A percentile compares a stretch with the other conserved stretches of the same genome.
Evolutionary conservation across 2,797 vertebrate genomes (phyloP).

Genomic region (Falco peregrinus): DNA sequence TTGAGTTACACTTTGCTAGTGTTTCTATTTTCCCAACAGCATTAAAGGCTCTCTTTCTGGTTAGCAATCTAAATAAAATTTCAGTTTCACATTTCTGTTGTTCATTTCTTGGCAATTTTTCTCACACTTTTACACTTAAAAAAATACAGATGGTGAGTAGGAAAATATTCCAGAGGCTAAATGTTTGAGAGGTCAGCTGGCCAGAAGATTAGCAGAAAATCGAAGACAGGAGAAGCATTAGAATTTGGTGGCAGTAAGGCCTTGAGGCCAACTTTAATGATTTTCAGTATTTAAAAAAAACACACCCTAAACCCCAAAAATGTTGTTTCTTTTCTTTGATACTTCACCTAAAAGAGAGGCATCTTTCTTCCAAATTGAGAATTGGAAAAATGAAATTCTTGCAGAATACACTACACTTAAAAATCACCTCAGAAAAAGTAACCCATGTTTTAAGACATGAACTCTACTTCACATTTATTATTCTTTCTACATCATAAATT

Average conservation of each 20-base stretch:
- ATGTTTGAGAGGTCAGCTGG: not conserved
- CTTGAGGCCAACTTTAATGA: not conserved
- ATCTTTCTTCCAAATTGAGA: not conserved
- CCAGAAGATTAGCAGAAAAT: not conserved
- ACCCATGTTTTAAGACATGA: not conserved
- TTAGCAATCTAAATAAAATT: not conserved
- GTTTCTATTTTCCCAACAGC: not conserved
- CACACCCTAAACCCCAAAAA: fast-evolving
- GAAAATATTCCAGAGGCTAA: not conserved
- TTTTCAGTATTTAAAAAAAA: not conserved
- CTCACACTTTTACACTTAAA: not conserved
- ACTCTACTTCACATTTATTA: not conserved
- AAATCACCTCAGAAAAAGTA: not conserved
- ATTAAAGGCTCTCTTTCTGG: not conserved
- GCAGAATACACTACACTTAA: not conserved
- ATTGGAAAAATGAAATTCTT: not conserved
- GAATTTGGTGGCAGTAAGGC: not conserved
- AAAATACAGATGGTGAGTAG: not conserved
- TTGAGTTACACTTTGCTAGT: not conserved
- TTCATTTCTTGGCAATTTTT: not conserved
- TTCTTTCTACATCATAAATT: not conserved
- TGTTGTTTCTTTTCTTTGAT: not conserved
- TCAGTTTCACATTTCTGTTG: not conserved
- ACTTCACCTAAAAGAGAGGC: not conserved
- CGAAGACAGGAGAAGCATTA: not conserved